Percentiles rank a stretch among this genome's conserved stretches.
These are phyloP conservation scores for Halichondria panicea DNA, from an alignment of 37 sponge, comb jelly and placozoan genomes.

Conservation along the genomic window DNA sequence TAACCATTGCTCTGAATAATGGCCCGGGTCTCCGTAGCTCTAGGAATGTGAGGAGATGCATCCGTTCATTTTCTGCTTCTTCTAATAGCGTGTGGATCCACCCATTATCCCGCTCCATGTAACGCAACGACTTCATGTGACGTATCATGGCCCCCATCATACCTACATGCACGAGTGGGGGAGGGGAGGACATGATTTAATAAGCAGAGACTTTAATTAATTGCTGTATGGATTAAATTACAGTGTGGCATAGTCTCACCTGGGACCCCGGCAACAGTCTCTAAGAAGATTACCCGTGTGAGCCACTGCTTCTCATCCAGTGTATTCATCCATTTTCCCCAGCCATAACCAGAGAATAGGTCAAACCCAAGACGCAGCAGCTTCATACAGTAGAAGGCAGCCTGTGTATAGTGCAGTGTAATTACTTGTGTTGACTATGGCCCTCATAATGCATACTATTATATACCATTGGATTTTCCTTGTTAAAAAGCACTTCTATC, in stretches of 20 bases:
- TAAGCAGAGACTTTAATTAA: too few species aligned
- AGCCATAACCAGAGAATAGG: constrained; percentile 79
- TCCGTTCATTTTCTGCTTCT: constrained; percentile 95
- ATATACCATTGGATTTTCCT: too few species aligned
- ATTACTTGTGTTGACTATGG: too few species aligned
- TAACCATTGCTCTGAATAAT: constrained; percentile 64
- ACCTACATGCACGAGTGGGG: too few species aligned
- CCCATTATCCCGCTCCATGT: constrained; percentile 81
- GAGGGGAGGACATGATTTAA: too few species aligned
- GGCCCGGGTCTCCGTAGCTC: constrained; percentile 66
- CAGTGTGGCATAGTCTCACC: too few species aligned
- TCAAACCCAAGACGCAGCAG: constrained; percentile 67
- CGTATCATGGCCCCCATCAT: constrained; percentile 92
- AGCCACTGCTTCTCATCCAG: constrained; percentile 90
- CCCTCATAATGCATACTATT: too few species aligned
- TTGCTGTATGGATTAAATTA: too few species aligned
- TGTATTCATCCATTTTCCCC: constrained; percentile 66
- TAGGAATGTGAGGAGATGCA: constrained; percentile 89
- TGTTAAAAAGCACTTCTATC: too few species aligned
- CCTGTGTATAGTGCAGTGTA: too few species aligned
- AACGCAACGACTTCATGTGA: constrained; percentile 81
- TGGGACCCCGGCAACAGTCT: constrained; percentile 93
- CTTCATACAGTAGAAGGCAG: constrained; percentile 69
- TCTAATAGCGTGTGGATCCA: constrained; percentile 95
- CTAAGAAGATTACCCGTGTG: constrained; percentile 88